A percentile compares a stretch with the other conserved stretches of the same genome.
Evolutionary conservation across 53 echinoderm and acorn worm species (phyloP).

Genomic region (Antedon mediterranea): DNA sequence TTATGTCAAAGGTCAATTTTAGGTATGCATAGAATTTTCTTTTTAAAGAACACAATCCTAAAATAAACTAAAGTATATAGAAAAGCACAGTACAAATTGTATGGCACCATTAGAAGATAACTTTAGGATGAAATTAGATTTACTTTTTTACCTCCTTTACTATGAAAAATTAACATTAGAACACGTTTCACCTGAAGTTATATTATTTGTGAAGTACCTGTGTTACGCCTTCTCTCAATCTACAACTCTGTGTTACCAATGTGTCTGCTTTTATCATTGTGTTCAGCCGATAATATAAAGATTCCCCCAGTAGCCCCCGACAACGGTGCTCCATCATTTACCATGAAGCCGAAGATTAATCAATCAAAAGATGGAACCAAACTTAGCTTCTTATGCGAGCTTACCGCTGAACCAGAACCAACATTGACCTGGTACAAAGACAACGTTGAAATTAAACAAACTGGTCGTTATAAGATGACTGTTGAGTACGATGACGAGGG

Average conservation of each 20-base stretch:
- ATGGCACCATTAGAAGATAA: too few relatives aligned
- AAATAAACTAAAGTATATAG: too few relatives aligned
- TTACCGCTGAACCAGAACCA: slow-evolving; percentile 89
- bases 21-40: too few relatives aligned
- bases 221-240: background rate
- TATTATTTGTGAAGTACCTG: too few relatives aligned
- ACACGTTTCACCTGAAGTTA: too few relatives aligned
- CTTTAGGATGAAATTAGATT: too few relatives aligned
- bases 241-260: too few relatives aligned
- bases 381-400: slow-evolving; percentile 69
- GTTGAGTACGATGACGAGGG: slow-evolving; percentile 36
- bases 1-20: too few relatives aligned
- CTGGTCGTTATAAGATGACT: slow-evolving; percentile 50
- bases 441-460: slow-evolving; percentile 38
- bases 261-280: background rate
- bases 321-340: slow-evolving; percentile 75
- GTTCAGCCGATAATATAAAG: background rate
- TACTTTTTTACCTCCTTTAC: too few relatives aligned
- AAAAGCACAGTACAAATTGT: too few relatives aligned
- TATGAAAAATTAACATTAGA: too few relatives aligned
- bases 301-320: background rate
- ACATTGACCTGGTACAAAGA: slow-evolving; percentile 68
- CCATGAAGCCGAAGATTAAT: slow-evolving; percentile 76
- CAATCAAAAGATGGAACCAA: slow-evolving; percentile 69
- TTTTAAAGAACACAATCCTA: too few relatives aligned